A percentile compares a stretch with the other conserved stretches of the same genome.
Evolutionary conservation across 2,797 vertebrate genomes (phyloP).

Genomic region (Cirrhinus mrigala): DNA sequence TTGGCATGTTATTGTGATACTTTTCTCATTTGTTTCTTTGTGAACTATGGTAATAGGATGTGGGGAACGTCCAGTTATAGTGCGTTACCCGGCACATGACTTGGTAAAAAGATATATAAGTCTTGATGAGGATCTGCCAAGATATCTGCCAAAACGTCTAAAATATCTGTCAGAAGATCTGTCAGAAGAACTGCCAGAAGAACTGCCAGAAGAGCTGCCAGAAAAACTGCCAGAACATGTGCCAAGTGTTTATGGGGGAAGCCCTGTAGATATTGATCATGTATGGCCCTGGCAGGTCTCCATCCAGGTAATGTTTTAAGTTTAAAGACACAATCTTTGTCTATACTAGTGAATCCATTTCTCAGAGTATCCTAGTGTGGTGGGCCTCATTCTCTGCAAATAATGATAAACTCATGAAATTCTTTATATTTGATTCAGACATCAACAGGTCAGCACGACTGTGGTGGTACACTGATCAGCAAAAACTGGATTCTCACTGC

Average conservation of each 20-base stretch:
- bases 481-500: conserved; percentile 83
- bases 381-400: not conserved
- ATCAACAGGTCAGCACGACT: conserved; percentile 81
- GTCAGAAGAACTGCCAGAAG: too few species aligned
- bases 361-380: too few species aligned
- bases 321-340: not conserved
- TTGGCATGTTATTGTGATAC: not conserved
- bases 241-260: not conserved
- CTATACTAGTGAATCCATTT: not conserved
- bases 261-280: conserved; percentile 71
- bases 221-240: too few species aligned
- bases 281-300: conserved; percentile 92
- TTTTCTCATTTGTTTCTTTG: not conserved
- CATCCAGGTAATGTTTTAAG: conserved; percentile 78
- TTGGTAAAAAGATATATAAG: conserved; percentile 72
- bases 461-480: conserved; percentile 85
- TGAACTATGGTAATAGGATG: conserved; percentile 73
- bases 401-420: not conserved
- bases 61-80: conserved; percentile 78
- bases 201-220: too few species aligned
- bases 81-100: conserved; percentile 70
- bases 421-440: conserved; percentile 69
- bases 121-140: too few species aligned
- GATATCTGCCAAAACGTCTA: too few species aligned
- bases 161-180: too few species aligned